These are phyloP conservation scores for Butorides virescens DNA, from an alignment of 2,113 vertebrate species.

Conservation along the genomic window DNA sequence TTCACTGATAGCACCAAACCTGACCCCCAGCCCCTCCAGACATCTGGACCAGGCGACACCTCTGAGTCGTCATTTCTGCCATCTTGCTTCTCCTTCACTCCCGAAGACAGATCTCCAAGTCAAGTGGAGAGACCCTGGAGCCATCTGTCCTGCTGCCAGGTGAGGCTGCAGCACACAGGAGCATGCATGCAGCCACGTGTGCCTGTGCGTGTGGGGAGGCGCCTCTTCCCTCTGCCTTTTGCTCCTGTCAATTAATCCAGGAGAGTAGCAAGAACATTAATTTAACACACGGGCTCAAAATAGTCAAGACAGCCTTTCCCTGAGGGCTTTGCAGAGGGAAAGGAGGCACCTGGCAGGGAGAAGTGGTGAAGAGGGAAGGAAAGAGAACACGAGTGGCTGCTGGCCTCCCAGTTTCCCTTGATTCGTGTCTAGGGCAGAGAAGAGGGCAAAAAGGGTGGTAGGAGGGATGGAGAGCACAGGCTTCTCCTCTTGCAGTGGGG, in stretches of 20 bases:
- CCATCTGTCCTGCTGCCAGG: neutral
- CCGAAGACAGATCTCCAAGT: neutral
- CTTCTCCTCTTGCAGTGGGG: neutral
- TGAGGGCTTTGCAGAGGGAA: neutral
- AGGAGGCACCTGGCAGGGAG: neutral
- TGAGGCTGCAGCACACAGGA: rapidly evolving
- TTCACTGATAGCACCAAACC: neutral
- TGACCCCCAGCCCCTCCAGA: neutral
- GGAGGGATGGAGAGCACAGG: neutral
- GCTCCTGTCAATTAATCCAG: neutral
- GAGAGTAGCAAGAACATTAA: neutral
- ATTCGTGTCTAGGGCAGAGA: rapidly evolving
- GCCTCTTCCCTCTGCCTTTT: neutral
- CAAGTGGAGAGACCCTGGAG: neutral
- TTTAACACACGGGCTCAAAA: neutral
- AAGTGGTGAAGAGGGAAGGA: neutral
- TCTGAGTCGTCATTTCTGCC: neutral
- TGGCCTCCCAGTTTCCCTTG: neutral
- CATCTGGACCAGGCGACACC: neutral
- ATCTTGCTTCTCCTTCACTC: rapidly evolving
- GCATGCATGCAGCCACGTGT: rapidly evolving
- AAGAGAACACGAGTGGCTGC: neutral
- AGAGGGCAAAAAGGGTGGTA: neutral
- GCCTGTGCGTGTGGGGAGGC: neutral
- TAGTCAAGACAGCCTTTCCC: neutral